Base-by-base conservation (phyloP, 2,888 invertebrate genomes). In the Tryphoninae sp. region DNA sequence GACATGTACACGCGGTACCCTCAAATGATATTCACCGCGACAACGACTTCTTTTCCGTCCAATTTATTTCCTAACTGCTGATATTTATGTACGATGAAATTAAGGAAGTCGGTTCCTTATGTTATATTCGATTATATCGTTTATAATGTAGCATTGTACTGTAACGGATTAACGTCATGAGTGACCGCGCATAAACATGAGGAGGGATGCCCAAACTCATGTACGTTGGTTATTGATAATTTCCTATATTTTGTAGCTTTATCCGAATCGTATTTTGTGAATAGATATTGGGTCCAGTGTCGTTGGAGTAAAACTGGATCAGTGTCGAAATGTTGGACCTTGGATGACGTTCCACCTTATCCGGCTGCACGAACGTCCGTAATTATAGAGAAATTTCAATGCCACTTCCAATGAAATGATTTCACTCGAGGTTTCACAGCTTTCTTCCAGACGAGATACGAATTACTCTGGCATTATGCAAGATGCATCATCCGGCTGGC, bases 41-140 rank as follows among this genome's bases (percentile, higher is more conserved):
- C 55, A 71, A 55, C 45, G 45, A 76, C 69, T 77, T 64, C 62
- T 77, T 69, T 77, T 55, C 61, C 67, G 55, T 55, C 6, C 62
- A 61, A 69, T 77, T 68, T 77, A 69, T 77, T 69, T 69, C 62
- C 59, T 42, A 61, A 40, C 59, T 59, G 49, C 49, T 59, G 33
- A 68, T 45, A 68, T 76, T 76, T 76, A 61, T 61, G 49, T 58
- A 45, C 33, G n/a, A 26, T 61, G 49, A 49, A 59, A 74, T 58
- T 55, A 23, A 53, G 23, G n/a, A 4, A 19, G 23, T 58, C 23
- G 19, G 19, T 19, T 19, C 19, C 19, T 19, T 19, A 19, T 19
- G 19, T 19, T 19, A 19, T 1, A 19, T 19, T 19, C 2, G 68
- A 68, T 53, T 68, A 33, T 68, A 68, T 68, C 45, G 53, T 2